These are phyloP conservation scores for Euproctis similis DNA, from an alignment of 2,888 invertebrate species.

Conservation along the genomic window DNA sequence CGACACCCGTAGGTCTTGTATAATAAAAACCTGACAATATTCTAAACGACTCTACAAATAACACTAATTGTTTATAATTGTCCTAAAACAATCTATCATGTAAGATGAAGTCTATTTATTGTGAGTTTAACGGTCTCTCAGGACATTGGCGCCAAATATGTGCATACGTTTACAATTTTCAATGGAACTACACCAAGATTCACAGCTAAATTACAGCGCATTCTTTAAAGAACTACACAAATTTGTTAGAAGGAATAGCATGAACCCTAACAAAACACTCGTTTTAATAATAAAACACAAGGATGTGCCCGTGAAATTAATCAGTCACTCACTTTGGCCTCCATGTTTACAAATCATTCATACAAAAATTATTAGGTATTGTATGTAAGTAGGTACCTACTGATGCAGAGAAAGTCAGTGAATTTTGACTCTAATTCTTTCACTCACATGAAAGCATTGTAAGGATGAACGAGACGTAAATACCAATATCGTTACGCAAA, in stretches of 20 bases:
- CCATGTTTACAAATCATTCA: slow-evolving; percentile 74
- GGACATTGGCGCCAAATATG: slow-evolving; percentile 73
- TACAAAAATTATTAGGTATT: slow-evolving; percentile 46
- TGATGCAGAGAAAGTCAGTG: slow-evolving; percentile 54
- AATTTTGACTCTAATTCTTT: slow-evolving; percentile 48
- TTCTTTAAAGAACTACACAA: slow-evolving; percentile 3
- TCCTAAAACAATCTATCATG: too few relatives aligned
- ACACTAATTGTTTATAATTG: slow-evolving; percentile 12
- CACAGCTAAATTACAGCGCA: not conserved
- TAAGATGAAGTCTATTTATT: slow-evolving; percentile 18
- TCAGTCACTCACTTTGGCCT: slow-evolving; percentile 59
- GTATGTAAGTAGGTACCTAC: too few relatives aligned
- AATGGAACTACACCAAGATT: slow-evolving; percentile 12
- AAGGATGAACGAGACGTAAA: slow-evolving; percentile 44
- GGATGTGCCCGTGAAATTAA: slow-evolving; percentile 32
- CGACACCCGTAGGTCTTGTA: slow-evolving; percentile 69
- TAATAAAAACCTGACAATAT: slow-evolving; percentile 37
- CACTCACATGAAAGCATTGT: slow-evolving; percentile 24
- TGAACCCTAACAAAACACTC: slow-evolving; percentile 39
- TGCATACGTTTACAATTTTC: slow-evolving; percentile 67
- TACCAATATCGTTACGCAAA: slow-evolving; percentile 37
- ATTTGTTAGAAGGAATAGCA: slow-evolving; percentile 16
- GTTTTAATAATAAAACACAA: slow-evolving; percentile 23
- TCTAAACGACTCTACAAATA: slow-evolving; percentile 20
- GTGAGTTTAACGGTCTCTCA: slow-evolving; percentile 61